A percentile compares a stretch with the other conserved stretches of the same genome.
These are phyloP conservation scores for Myopa tessellatipennis DNA, from an alignment of 2,888 invertebrate genomes.

Conservation along the genomic window DNA sequence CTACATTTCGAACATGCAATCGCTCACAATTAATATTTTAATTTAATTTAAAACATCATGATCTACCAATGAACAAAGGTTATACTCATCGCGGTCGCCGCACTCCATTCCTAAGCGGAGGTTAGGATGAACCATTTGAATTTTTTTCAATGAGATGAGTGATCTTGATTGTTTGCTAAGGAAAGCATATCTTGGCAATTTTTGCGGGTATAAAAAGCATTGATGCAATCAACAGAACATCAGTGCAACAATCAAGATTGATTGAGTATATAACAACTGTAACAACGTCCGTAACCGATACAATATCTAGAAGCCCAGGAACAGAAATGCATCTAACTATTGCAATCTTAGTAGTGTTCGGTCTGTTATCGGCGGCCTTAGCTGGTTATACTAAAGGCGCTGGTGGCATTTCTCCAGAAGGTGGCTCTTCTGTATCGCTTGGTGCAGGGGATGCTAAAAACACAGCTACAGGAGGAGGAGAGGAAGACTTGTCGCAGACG, in stretches of 20 bases:
- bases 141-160: background rate
- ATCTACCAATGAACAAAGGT: background rate
- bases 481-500: too few relatives aligned
- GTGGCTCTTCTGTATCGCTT: background rate
- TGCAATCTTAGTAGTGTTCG: background rate
- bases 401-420: background rate
- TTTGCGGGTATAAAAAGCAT: slow-evolving; percentile 53
- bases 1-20: slow-evolving; percentile 24
- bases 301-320: background rate
- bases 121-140: background rate
- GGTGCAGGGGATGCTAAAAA: background rate
- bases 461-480: too few relatives aligned
- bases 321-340: background rate
- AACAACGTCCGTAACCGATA: background rate
- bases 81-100: background rate
- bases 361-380: background rate
- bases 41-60: background rate
- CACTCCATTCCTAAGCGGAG: background rate
- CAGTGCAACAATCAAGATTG: slow-evolving; percentile 49
- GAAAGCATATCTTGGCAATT: slow-evolving; percentile 9
- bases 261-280: background rate
- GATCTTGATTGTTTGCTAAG: slow-evolving; percentile 32
- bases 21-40: background rate
- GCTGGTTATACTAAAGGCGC: slow-evolving; percentile 24
- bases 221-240: slow-evolving; percentile 47